Evolutionary conservation across 2,113 vertebrate species (phyloP).

Genomic region (Xiphophorus maculatus): DNA sequence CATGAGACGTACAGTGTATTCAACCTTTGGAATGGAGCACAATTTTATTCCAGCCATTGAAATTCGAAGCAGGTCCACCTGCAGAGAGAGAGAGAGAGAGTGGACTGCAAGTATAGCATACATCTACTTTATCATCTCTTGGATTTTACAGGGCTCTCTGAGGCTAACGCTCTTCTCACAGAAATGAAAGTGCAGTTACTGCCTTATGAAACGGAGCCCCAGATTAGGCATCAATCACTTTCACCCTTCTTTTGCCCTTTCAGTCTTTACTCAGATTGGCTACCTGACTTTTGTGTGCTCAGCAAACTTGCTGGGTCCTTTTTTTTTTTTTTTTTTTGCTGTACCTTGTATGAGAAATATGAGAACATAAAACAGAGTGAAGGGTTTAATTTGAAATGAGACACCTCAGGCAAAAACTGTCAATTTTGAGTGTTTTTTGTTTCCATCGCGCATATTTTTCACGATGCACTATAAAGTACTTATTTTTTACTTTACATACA

Average conservation of each 20-base stretch:
- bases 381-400: constrained; percentile 16
- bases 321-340: not conserved
- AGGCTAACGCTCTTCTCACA: constrained; percentile 61
- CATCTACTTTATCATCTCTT: constrained; percentile 47
- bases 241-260: constrained; percentile 42
- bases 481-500: not conserved
- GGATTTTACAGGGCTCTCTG: constrained; percentile 55
- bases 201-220: constrained; percentile 62
- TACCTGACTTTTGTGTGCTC: constrained; percentile 50
- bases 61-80: constrained; percentile 42
- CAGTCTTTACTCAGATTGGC: constrained; percentile 48
- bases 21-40: constrained; percentile 41
- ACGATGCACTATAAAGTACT: not conserved
- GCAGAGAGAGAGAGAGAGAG: not conserved
- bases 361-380: constrained; percentile 11
- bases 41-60: constrained; percentile 50
- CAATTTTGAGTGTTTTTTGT: not conserved
- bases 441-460: not conserved
- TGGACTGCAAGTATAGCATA: constrained; percentile 6
- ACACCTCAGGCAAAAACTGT: constrained; percentile 7
- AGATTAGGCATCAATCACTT: constrained; percentile 66
- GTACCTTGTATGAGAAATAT: constrained; percentile 29
- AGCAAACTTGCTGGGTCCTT: constrained; percentile 20
- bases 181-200: constrained; percentile 71
- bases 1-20: constrained; percentile 59